Conservation (phyloP, 2,888 invertebrate species). For the Cordylochernes scorpioides region DNA sequence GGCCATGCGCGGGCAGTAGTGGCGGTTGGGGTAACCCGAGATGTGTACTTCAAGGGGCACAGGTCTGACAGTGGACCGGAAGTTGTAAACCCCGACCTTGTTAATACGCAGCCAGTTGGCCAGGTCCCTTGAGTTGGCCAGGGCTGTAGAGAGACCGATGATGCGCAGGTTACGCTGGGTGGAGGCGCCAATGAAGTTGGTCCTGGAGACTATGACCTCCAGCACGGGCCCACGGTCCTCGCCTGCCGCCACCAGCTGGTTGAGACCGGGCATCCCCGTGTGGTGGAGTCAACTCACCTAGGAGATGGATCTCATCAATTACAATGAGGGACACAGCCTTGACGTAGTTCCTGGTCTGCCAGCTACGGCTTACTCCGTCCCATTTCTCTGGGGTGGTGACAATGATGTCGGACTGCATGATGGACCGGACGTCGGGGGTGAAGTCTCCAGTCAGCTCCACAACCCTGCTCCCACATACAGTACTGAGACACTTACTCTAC, state of each 20-base stretch:
- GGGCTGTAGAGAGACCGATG: slow-evolving; percentile 80
- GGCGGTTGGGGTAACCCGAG: slow-evolving; percentile 81
- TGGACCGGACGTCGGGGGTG: slow-evolving; percentile 55
- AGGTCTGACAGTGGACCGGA: slow-evolving; percentile 85
- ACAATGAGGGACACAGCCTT: slow-evolving; percentile 58
- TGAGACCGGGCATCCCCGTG: neutral
- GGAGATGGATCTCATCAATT: slow-evolving; percentile 91
- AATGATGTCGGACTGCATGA: slow-evolving; percentile 61
- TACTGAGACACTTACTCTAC: too few relatives aligned
- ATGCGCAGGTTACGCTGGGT: slow-evolving; percentile 56
- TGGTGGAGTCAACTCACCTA: slow-evolving; percentile 30
- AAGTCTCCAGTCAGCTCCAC: slow-evolving; percentile 88
- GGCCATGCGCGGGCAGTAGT: slow-evolving; percentile 97
- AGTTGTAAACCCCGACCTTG: slow-evolving; percentile 65
- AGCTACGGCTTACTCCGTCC: slow-evolving; percentile 94
- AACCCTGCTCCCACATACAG: too few relatives aligned
- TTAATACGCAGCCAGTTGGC: slow-evolving; percentile 81
- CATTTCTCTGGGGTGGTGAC: slow-evolving; percentile 99
- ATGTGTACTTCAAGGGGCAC: slow-evolving; percentile 85
- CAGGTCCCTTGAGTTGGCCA: slow-evolving; percentile 87
- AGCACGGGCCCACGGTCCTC: slow-evolving; percentile 35
- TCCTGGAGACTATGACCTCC: slow-evolving; percentile 90
- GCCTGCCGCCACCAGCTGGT: slow-evolving; percentile 40
- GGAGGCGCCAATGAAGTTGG: slow-evolving; percentile 78
- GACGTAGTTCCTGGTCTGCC: slow-evolving; percentile 90